These are phyloP conservation scores for Limenitis camilla DNA, from an alignment of 2,888 invertebrate species.

Conservation along the genomic window DNA sequence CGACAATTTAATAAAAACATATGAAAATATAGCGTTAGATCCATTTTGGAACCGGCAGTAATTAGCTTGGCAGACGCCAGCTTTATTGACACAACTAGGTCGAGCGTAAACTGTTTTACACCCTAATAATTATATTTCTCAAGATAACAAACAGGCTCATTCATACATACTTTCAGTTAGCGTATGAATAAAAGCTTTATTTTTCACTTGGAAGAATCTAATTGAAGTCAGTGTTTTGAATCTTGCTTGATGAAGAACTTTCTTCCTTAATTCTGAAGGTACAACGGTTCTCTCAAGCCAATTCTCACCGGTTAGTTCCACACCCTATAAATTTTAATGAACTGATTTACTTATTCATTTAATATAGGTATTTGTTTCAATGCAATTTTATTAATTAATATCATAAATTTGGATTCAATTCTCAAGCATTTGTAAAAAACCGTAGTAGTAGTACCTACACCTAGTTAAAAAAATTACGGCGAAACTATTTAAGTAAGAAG, in stretches of 20 bases:
- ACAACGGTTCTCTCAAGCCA: conserved; percentile 63
- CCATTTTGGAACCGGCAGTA: conserved; percentile 21
- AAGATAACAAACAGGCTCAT: conserved; percentile 20
- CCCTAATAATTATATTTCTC: conserved; percentile 22
- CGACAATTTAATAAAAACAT: conserved; percentile 1
- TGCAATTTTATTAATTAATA: too few relatives aligned
- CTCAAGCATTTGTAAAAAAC: too few relatives aligned
- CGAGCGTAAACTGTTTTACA: conserved; percentile 25
- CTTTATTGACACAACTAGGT: conserved; percentile 28
- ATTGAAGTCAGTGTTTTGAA: conserved; percentile 64
- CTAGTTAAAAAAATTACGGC: too few relatives aligned
- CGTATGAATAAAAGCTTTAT: conserved; percentile 66
- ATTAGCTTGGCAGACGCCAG: conserved; percentile 24
- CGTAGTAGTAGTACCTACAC: too few relatives aligned
- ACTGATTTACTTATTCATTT: too few relatives aligned
- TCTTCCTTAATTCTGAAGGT: conserved; percentile 58
- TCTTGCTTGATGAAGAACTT: conserved; percentile 65
- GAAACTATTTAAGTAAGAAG: too few relatives aligned
- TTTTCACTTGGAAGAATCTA: conserved; percentile 65
- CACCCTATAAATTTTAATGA: conserved; percentile 42
- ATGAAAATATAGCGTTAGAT: conserved; percentile 13
- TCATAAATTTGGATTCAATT: too few relatives aligned
- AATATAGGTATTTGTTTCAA: too few relatives aligned
- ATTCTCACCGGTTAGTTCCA: conserved; percentile 60
- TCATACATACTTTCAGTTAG: conserved; percentile 56